phyloP scores from a whole-genome alignment of 2,888 invertebrate genomes.

The Sussaba pulchella region DNA sequence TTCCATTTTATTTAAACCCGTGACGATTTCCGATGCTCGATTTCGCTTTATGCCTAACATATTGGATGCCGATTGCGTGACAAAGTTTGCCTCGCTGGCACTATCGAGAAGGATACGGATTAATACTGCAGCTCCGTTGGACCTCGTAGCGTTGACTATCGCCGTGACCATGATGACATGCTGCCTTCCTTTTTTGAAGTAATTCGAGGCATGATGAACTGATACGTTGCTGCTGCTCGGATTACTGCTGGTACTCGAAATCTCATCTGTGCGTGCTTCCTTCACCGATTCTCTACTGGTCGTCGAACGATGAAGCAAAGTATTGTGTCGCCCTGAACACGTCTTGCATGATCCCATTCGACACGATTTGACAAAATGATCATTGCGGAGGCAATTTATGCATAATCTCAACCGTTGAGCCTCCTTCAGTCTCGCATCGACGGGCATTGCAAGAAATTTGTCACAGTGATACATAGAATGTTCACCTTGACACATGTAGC shows the following conservation, averaged over 20 bases:
- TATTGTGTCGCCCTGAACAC: conserved; percentile 60
- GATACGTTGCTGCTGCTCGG: conserved; percentile 36
- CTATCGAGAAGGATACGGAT: conserved; percentile 61
- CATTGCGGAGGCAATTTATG: conserved; percentile 55
- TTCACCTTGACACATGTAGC: conserved; percentile 52
- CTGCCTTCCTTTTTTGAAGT: background rate
- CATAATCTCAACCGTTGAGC: conserved; percentile 43
- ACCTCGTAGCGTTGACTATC: conserved; percentile 33
- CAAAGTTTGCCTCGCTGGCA: conserved; percentile 62
- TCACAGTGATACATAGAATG: conserved; percentile 57
- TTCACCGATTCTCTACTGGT: background rate
- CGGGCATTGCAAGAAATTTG: conserved; percentile 48
- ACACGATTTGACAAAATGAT: conserved; percentile 57
- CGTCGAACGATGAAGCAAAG: conserved; percentile 42
- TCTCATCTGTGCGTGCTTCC: background rate
- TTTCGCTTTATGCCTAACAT: conserved; percentile 46
- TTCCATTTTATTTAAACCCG: conserved; percentile 53
- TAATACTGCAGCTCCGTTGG: conserved; percentile 24
- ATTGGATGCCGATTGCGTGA: conserved; percentile 46
- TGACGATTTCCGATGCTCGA: conserved; percentile 27
- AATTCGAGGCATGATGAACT: conserved; percentile 32
- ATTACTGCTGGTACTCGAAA: background rate
- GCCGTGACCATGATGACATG: conserved; percentile 57
- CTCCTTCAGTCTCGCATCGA: conserved; percentile 52
- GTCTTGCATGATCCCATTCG: conserved; percentile 54